phyloP scores from a whole-genome alignment of 2,888 invertebrate species.

The Dynastes tityus region DNA sequence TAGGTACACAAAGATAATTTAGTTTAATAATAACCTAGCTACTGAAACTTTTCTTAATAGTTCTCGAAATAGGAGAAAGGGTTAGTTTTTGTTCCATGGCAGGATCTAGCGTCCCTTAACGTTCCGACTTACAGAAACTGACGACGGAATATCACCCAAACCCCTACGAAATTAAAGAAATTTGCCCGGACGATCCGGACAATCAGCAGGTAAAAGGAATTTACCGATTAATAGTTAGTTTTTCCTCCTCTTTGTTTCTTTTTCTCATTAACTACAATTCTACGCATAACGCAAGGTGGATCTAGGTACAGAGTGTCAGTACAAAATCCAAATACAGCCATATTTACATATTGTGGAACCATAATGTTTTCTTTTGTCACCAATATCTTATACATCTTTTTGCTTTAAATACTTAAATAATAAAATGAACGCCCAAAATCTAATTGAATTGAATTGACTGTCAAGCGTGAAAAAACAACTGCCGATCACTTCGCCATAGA shows the following conservation, averaged over 20 bases:
- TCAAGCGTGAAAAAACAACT: constrained; percentile 58
- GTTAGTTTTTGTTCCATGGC: constrained; percentile 41
- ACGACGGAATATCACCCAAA: constrained; percentile 56
- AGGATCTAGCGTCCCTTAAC: constrained; percentile 66
- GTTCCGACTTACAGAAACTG: constrained; percentile 66
- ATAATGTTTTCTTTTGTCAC: constrained; percentile 39
- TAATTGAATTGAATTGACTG: constrained; percentile 62
- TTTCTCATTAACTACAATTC: constrained; percentile 54
- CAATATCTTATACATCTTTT: constrained; percentile 38
- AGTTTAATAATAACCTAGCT: constrained; percentile 63
- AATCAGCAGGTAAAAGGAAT: constrained; percentile 61
- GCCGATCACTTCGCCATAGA: constrained; percentile 61
- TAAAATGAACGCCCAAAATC: constrained; percentile 38
- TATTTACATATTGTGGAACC: constrained; percentile 63
- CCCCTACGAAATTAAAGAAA: constrained; percentile 58
- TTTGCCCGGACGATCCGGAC: constrained; percentile 65
- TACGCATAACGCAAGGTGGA: constrained; percentile 64
- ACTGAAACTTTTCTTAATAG: constrained; percentile 47
- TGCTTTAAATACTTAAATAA: constrained; percentile 32
- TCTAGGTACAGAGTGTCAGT: constrained; percentile 65
- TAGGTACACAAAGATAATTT: constrained; percentile 71
- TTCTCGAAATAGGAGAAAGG: constrained; percentile 39
- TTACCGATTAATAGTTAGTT: constrained; percentile 59
- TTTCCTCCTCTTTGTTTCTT: constrained; percentile 45
- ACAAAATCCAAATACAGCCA: constrained; percentile 64